Evolutionary conservation across 2,888 invertebrate species (phyloP).

Genomic region (Coenonympha arcania): DNA sequence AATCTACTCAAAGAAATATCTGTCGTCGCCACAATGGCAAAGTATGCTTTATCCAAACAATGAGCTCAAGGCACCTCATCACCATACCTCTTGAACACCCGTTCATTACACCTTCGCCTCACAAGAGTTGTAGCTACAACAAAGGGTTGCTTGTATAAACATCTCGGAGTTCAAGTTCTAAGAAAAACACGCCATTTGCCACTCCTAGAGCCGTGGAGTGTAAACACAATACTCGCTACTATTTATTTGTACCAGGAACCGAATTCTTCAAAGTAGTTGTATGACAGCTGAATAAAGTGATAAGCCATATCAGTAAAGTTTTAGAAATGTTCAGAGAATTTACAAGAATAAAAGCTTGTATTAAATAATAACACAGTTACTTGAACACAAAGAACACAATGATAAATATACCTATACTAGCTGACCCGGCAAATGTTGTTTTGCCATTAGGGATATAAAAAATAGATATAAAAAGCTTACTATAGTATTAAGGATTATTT

Average conservation of each 20-base stretch:
- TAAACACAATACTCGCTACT: slow-evolving; percentile 17
- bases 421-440: no score
- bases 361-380: no score
- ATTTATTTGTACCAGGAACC: slow-evolving; percentile 17
- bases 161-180: slow-evolving; percentile 38
- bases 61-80: slow-evolving; percentile 13
- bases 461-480: no score
- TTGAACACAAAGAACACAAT: no score
- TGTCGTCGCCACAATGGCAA: background rate
- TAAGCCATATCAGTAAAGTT: slow-evolving; percentile 8
- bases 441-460: no score
- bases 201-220: slow-evolving; percentile 31
- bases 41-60: slow-evolving; percentile 6
- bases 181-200: slow-evolving; percentile 35
- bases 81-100: slow-evolving; percentile 17
- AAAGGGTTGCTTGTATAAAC: slow-evolving; percentile 32
- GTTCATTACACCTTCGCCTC: slow-evolving; percentile 23
- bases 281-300: slow-evolving; percentile 10
- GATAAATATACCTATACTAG: no score
- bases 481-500: no score
- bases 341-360: no score
- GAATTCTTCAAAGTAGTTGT: slow-evolving; percentile 4
- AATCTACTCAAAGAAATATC: background rate
- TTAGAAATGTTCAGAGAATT: slow-evolving; percentile 2
- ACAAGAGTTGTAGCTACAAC: slow-evolving; percentile 23